These are phyloP conservation scores for Dasypus novemcinctus DNA, from an alignment of 2,113 vertebrate species.

Conservation along the genomic window DNA sequence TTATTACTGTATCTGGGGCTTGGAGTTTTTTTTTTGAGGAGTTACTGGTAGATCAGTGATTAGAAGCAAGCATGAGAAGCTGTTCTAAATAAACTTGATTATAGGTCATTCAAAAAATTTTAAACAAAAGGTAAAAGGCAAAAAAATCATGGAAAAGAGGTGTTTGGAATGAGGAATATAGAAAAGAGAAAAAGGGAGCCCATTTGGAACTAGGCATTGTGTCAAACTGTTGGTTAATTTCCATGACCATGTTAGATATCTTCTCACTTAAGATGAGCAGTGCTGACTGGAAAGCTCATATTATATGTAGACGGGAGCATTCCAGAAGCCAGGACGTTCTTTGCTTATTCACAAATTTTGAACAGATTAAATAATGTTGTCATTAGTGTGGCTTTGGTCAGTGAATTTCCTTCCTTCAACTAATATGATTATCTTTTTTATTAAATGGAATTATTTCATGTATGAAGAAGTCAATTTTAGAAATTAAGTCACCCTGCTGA, in stretches of 20 bases:
- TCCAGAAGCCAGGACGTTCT: background rate
- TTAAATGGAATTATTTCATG: conserved; percentile 65
- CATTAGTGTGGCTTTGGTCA: conserved; percentile 5
- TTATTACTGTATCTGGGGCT: background rate
- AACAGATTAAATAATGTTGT: conserved; percentile 25
- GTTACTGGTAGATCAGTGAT: background rate
- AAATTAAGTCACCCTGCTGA: conserved; percentile 59
- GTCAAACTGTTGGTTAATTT: background rate
- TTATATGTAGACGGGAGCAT: background rate
- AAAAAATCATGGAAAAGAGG: background rate
- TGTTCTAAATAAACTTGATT: background rate
- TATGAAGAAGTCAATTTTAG: conserved; percentile 74
- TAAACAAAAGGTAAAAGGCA: background rate
- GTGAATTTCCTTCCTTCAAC: conserved; percentile 53
- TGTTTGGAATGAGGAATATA: background rate
- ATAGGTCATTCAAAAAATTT: background rate
- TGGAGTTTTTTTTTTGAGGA: background rate
- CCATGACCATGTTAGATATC: background rate
- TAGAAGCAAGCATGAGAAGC: background rate
- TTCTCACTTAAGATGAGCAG: background rate
- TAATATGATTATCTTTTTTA: conserved; percentile 45
- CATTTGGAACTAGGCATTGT: background rate
- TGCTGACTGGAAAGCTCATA: background rate
- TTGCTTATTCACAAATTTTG: background rate
- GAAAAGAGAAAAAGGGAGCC: background rate